Evolutionary conservation across 2,113 vertebrate species (phyloP), one percentile per base, ranked within the genome.

Genomic region (Chloebia gouldiae): DNA sequence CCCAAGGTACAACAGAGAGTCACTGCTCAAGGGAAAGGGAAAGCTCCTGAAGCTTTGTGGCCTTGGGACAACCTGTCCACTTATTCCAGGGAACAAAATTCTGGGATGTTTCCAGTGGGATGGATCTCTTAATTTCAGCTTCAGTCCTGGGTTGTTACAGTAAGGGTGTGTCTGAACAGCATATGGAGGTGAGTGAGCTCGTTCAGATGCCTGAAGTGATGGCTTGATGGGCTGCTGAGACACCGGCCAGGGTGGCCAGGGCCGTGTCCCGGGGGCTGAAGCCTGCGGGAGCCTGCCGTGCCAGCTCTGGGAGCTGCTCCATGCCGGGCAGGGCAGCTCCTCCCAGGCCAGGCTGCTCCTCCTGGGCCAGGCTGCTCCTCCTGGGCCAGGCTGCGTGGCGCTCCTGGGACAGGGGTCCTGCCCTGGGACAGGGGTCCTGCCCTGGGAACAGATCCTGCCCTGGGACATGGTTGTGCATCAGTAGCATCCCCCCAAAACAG

Each of bases 151-250:
- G 0, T 30, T 11, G 66, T 39, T 30, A 9, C 66, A 22, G n/a
- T 6, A 5, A 28, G 27, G 45, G 47, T 39, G 25, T 50, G 66
- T 51, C 5, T 30, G 2, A 69, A 12, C n/a, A 37, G 1, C n/a
- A 20, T 10, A 0, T 11, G 66, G 66, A 8, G 65, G 15, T 12
- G n/a, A 25, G 21, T 1, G n/a, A 30, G 66, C 45, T 15, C 9
- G 1, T 8, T 3, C 24, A 4, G 13, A 4, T 1, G 66, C 45
- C 37, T 15, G 66, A 1, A 2, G n/a, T 8, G 33, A 15, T 7
- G 64, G 40, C 44, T 47, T 17, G 8, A 16, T 27, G 49, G 24
- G 50, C 50, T 51, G 49, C 24, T 5, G 11, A 6, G 45, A 47
- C 5, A 3, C 45, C n/a, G n/a, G n/a, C n/a, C n/a, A n/a, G n/a